These are phyloP conservation scores for Aleiodes alternator DNA, from an alignment of 2,888 invertebrate species.

Conservation along the genomic window DNA sequence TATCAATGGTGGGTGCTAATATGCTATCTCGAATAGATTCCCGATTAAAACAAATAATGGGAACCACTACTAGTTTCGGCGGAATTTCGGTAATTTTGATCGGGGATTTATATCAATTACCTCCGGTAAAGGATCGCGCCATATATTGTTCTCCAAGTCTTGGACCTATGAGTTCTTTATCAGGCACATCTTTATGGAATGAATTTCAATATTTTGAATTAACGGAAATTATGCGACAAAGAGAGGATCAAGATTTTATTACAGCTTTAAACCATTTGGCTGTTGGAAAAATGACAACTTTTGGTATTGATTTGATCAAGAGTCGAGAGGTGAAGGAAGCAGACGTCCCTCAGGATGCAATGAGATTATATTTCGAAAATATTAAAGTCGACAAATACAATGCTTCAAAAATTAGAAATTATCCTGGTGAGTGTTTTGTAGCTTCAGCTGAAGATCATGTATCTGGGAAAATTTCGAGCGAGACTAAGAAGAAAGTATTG, in stretches of 20 bases:
- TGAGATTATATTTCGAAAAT: conserved; percentile 5
- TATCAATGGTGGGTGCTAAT: conserved; percentile 64
- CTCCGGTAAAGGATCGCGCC: conserved; percentile 61
- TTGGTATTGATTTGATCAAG: conserved; percentile 54
- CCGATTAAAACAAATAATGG: conserved; percentile 64
- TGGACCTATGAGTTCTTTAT: too few relatives aligned
- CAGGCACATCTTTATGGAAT: too few relatives aligned
- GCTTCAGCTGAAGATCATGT: background rate
- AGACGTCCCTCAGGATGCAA: conserved; percentile 42
- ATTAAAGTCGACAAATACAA: background rate
- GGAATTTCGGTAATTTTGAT: conserved; percentile 65
- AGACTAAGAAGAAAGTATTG: too few relatives aligned
- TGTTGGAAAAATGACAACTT: conserved; percentile 53
- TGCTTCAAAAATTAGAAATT: background rate
- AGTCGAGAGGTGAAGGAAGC: conserved; percentile 41
- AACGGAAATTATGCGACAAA: conserved; percentile 53
- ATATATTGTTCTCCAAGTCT: conserved; percentile 51
- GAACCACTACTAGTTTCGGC: conserved; percentile 62
- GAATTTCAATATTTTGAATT: too few relatives aligned
- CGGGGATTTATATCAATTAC: conserved; percentile 67
- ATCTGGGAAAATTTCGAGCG: too few relatives aligned
- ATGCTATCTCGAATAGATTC: conserved; percentile 60
- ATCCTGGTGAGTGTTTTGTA: background rate
- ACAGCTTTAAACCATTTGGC: conserved; percentile 60
- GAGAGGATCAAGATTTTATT: conserved; percentile 58